Percentiles rank a stretch among this genome's conserved stretches.
Conservation (phyloP, 2,888 invertebrate genomes). For the Brachynemurus nebulosus region DNA sequence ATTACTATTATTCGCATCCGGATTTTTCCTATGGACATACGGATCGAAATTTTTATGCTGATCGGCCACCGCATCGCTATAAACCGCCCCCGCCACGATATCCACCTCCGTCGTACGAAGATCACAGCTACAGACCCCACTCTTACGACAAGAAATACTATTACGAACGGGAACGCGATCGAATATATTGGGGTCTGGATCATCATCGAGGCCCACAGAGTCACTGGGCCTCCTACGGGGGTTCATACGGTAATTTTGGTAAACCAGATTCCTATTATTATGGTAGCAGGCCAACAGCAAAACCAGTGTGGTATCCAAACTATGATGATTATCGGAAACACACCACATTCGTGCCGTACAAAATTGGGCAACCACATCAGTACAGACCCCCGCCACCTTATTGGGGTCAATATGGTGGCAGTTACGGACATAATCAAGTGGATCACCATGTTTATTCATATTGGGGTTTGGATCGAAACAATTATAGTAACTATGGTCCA, state of each 20-base stretch:
- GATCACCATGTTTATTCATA: slow-evolving; percentile 29
- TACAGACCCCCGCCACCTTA: slow-evolving; percentile 24
- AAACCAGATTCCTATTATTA: slow-evolving; percentile 15
- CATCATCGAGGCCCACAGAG: slow-evolving; percentile 29
- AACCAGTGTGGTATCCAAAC: slow-evolving; percentile 5
- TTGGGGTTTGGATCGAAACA: slow-evolving; percentile 36
- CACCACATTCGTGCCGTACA: slow-evolving; percentile 13
- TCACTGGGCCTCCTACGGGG: slow-evolving; percentile 47
- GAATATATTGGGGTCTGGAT: slow-evolving; percentile 24
- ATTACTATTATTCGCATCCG: background rate
- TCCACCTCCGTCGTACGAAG: background rate
- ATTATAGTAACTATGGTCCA: slow-evolving; percentile 14
- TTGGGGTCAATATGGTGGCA: slow-evolving; percentile 30
- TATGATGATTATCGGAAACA: slow-evolving; percentile 8
- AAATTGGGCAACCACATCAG: slow-evolving; percentile 24
- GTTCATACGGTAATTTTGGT: slow-evolving; percentile 38
- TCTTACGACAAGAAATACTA: slow-evolving; percentile 20
- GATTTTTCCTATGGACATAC: background rate
- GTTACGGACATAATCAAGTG: slow-evolving; percentile 22
- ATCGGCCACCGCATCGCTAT: background rate
- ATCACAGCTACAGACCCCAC: slow-evolving; percentile 11
- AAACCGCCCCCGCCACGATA: background rate
- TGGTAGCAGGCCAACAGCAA: slow-evolving; percentile 3
- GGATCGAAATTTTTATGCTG: slow-evolving; percentile 8
- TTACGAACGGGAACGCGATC: slow-evolving; percentile 21